Conservation (phyloP, 2,888 invertebrate genomes). For the Synergus japonicus region DNA sequence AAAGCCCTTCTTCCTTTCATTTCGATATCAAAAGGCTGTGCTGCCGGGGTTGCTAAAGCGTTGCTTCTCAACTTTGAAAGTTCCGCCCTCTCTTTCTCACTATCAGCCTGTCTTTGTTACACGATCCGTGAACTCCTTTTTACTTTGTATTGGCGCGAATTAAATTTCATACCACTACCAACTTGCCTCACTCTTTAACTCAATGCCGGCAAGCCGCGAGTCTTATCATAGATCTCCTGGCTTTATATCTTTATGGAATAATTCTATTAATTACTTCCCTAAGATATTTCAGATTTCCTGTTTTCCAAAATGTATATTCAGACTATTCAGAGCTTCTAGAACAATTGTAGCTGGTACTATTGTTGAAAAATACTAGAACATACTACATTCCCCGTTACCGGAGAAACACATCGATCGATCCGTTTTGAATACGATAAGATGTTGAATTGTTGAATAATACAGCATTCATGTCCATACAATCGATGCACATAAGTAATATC, state of each 20-base stretch:
- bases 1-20: conserved; percentile 50
- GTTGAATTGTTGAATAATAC: conserved; percentile 8
- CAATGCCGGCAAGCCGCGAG: background rate
- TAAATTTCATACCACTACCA: conserved; percentile 28
- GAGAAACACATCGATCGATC: background rate
- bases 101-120: conserved; percentile 29
- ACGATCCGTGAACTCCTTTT: conserved; percentile 37
- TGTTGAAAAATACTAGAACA: background rate
- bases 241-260: too few relatives aligned
- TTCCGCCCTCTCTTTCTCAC: conserved; percentile 34
- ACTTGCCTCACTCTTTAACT: background rate
- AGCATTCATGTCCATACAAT: conserved; percentile 24
- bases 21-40: conserved; percentile 63
- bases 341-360: background rate
- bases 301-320: too few relatives aligned
- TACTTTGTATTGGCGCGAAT: conserved; percentile 37
- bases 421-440: background rate
- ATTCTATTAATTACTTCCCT: too few relatives aligned
- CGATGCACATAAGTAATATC: conserved; percentile 18
- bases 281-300: too few relatives aligned
- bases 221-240: too few relatives aligned
- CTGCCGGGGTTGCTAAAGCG: conserved; percentile 59
- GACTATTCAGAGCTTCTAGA: too few relatives aligned
- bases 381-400: background rate
- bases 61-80: conserved; percentile 60